A percentile compares a stretch with the other conserved stretches of the same genome.
phyloP scores from a whole-genome alignment of 2,888 invertebrate genomes.

The Meiosimyza decipiens region DNA sequence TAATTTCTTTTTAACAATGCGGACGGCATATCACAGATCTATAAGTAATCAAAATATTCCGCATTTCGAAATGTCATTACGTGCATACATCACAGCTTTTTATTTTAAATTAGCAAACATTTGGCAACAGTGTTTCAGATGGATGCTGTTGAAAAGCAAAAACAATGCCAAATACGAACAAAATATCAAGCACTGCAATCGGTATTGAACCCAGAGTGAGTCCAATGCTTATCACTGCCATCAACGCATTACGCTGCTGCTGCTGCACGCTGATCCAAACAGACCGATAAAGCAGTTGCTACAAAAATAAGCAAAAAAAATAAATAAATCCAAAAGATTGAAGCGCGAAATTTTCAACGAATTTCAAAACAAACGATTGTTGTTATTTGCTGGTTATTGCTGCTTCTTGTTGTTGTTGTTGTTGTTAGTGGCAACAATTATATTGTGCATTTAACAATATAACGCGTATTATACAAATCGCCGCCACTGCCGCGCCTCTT shows the following conservation, averaged over 20 bases:
- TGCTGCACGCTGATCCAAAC: slow-evolving; percentile 9
- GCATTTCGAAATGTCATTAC: too few relatives aligned
- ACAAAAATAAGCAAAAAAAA: background rate
- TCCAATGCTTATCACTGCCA: slow-evolving; percentile 17
- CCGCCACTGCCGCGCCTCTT: slow-evolving; percentile 19
- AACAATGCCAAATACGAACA: background rate
- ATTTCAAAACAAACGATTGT: slow-evolving; percentile 57
- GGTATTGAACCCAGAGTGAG: background rate
- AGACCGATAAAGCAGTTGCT: background rate
- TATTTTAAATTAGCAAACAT: too few relatives aligned
- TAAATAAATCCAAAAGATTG: slow-evolving; percentile 11
- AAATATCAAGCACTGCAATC: slow-evolving; percentile 5
- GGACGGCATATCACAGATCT: too few relatives aligned
- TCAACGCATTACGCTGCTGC: slow-evolving; percentile 7
- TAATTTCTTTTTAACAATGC: too few relatives aligned
- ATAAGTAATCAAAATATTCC: too few relatives aligned
- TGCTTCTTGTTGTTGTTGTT: slow-evolving; percentile 11
- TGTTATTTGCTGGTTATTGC: slow-evolving; percentile 18
- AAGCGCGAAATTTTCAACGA: slow-evolving; percentile 28
- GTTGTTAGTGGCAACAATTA: slow-evolving; percentile 44
- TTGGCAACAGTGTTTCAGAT: background rate
- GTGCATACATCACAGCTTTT: too few relatives aligned
- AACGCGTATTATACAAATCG: slow-evolving; percentile 44
- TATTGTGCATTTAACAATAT: slow-evolving; percentile 45
- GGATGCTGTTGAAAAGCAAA: background rate